Evolutionary conservation across 2,113 vertebrate species (phyloP), one percentile per base, ranked within the genome.

Genomic region (Callionymus lyra): DNA sequence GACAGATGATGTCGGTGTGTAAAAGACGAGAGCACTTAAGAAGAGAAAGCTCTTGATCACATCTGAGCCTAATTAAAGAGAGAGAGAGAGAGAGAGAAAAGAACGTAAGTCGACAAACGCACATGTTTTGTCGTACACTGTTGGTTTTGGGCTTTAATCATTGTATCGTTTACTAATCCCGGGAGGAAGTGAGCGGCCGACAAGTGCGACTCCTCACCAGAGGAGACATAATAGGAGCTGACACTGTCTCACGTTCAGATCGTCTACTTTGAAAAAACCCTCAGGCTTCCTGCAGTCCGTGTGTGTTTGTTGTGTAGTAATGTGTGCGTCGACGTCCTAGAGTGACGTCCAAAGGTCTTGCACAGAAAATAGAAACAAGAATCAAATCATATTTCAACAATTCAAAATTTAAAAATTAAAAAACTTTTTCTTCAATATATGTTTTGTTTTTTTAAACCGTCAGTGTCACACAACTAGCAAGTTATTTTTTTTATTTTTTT

Each of bases 231-330:
- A 59, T 56, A 51, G 18, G 34, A 68, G 46, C 37, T 55, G 50
- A 67, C 34, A 53, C 54, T 34, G 17, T 76, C 47, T 48, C 60
- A 66, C 19, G 13, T 63, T 62, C 63, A 58, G 60, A 38, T 44
- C 56, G 56, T 53, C 31, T 44, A 31, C 44, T 41, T 21, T 47
- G 37, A 11, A 63, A 42, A 47, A 16, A 44, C 37, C 16, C 12
- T 46, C 38, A 34, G 19, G 34, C 33, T 34, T 18, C 34, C 14
- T 38, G n/a, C 21, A 27, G 15, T 44, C 31, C 13, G 33, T 50
- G 59, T 54, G 21, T 38, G 34, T 13, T 38, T 34, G 18, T 27
- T 15, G n/a, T n/a, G n/a, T n/a, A n/a, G n/a, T n/a, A 31, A 38
- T 12, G 16, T 56, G 39, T 38, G 40, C 32, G 37, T 33, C 38